Conservation (phyloP, 2,888 invertebrate species). For the Sarcophaga caerulescens region DNA sequence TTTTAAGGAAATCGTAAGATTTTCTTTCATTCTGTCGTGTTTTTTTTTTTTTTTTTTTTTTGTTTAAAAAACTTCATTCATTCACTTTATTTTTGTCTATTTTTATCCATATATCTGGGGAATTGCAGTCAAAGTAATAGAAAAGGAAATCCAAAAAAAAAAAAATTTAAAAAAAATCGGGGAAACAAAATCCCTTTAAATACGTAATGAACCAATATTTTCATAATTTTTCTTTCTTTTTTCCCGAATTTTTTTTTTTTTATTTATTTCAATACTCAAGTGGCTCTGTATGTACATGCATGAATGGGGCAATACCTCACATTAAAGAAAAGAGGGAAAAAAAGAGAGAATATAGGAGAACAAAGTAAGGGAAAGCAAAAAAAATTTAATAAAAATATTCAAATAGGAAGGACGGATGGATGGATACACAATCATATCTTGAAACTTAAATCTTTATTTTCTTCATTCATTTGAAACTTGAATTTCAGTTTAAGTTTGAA, state of each 20-base stretch:
- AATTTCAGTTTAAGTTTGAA: conserved; percentile 41
- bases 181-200: conserved; percentile 31
- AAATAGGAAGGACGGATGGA: conserved; percentile 10
- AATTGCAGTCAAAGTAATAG: conserved; percentile 17
- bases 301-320: conserved; percentile 31
- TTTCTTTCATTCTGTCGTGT: conserved; percentile 26
- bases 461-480: conserved; percentile 17
- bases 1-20: conserved; percentile 42
- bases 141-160: not conserved
- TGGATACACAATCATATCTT: conserved; percentile 35
- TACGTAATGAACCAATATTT: conserved; percentile 62
- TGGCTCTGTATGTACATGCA: not conserved
- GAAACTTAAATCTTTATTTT: conserved; percentile 55
- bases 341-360: not conserved
- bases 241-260: not conserved
- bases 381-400: not conserved
- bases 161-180: conserved; percentile 29
- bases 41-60: conserved; percentile 24
- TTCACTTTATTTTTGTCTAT: not conserved
- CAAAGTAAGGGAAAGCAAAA: not conserved
- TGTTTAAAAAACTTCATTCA: not conserved
- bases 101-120: conserved; percentile 53
- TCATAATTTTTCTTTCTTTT: conserved; percentile 56
- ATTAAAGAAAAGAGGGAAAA: not conserved
- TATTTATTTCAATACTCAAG: conserved; percentile 47